A percentile compares a stretch with the other conserved stretches of the same genome.
Evolutionary conservation across 2,797 vertebrate genomes (phyloP).

Genomic region (Scomberomorus guttatus): DNA sequence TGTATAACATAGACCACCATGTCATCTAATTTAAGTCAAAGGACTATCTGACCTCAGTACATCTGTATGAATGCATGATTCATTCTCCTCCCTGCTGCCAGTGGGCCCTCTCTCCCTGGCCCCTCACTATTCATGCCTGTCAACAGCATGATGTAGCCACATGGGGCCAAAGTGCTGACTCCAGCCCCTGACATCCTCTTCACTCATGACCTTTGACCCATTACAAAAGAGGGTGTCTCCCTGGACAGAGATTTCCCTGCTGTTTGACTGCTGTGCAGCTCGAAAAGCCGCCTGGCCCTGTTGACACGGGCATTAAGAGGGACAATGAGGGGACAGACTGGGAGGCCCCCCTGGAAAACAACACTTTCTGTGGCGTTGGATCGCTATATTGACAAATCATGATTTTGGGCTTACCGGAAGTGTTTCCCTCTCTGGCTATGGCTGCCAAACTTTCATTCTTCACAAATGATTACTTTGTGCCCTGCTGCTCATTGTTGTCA

Average conservation of each 20-base stretch:
- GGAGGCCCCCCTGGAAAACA: conserved; percentile 46
- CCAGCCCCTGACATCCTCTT: conserved; percentile 59
- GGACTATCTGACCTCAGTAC: conserved; percentile 25
- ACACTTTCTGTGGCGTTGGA: conserved; percentile 55
- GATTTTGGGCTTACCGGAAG: conserved; percentile 10
- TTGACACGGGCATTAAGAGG: conserved; percentile 71
- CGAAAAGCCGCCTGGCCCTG: conserved; percentile 62
- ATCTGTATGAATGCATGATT: conserved; percentile 41
- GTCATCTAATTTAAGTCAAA: conserved; percentile 7
- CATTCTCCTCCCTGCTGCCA: conserved; percentile 14
- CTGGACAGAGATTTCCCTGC: conserved; percentile 63
- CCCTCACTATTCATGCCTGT: conserved; percentile 57
- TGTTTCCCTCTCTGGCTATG: neutral
- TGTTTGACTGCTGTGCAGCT: conserved; percentile 51
- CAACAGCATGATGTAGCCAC: conserved; percentile 55
- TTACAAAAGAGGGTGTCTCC: conserved; percentile 62
- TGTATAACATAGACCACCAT: neutral
- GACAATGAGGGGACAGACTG: conserved; percentile 67
- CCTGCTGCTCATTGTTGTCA: no score
- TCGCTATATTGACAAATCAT: conserved; percentile 9
- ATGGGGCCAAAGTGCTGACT: conserved; percentile 68
- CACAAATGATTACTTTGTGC: no score
- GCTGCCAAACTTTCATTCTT: neutral
- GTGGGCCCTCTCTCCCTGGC: conserved; percentile 10
- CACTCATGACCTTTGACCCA: conserved; percentile 57